Evolutionary conservation across 2,888 invertebrate species (phyloP).

Genomic region (Thumatha senex): DNA sequence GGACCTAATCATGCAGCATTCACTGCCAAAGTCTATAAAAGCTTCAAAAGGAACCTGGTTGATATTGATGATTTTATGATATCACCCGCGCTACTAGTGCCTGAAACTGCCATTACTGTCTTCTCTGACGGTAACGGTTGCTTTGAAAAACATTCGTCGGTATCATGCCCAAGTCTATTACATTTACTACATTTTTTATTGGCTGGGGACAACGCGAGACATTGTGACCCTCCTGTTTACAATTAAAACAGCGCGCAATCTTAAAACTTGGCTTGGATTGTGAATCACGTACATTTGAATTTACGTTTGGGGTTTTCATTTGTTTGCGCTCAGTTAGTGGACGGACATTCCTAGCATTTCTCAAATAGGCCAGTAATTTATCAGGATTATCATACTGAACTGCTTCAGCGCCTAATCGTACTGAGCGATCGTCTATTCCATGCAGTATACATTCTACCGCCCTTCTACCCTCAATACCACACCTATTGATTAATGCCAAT

Average conservation of each 20-base stretch:
- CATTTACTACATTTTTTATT: too few species aligned
- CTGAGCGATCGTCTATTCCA: constrained; percentile 15
- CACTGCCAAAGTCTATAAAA: too few species aligned
- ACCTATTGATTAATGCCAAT: not conserved
- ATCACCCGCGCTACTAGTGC: too few species aligned
- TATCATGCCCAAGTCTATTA: too few species aligned
- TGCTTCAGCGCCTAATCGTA: not conserved
- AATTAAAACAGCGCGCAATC: constrained; percentile 7
- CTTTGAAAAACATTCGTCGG: too few species aligned
- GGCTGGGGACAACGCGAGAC: too few species aligned
- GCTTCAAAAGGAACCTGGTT: too few species aligned
- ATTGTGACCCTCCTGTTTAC: constrained; percentile 8
- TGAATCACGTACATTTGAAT: not conserved
- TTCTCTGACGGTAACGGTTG: too few species aligned
- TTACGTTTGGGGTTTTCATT: not conserved
- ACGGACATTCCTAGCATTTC: constrained; percentile 4
- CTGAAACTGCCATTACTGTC: too few species aligned
- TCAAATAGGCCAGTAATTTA: constrained; percentile 4
- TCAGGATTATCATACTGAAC: not conserved
- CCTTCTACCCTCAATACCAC: constrained; percentile 5
- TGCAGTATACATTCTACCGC: constrained; percentile 24
- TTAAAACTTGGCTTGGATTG: not conserved
- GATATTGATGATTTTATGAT: too few species aligned
- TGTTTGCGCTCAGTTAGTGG: not conserved
- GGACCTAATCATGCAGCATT: too few species aligned